Evolutionary conservation across 2,113 vertebrate genomes (phyloP).

Genomic region (Aramus guarauna): DNA sequence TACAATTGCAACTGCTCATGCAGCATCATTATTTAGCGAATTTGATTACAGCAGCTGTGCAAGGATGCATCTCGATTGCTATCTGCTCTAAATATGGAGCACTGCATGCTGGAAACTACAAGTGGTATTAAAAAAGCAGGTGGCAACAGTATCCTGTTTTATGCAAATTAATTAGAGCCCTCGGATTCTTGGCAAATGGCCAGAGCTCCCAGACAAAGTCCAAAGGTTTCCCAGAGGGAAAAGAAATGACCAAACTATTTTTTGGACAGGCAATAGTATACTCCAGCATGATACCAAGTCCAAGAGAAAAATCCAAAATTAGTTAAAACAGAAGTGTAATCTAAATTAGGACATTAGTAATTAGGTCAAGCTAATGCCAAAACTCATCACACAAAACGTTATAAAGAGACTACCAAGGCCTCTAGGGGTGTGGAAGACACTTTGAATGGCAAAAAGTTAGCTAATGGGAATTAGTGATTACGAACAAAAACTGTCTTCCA

Average conservation of each 20-base stretch:
- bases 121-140: background rate
- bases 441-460: conserved; percentile 24
- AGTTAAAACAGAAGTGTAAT: background rate
- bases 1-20: background rate
- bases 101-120: background rate
- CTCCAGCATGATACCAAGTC: background rate
- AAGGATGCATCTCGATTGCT: background rate
- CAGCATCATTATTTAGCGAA: background rate
- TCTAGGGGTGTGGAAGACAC: background rate
- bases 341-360: conserved; percentile 46
- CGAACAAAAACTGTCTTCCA: conserved; percentile 4
- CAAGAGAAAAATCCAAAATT: conserved; percentile 6
- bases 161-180: background rate
- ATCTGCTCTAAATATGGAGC: background rate
- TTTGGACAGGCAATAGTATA: background rate
- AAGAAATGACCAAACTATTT: background rate
- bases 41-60: background rate
- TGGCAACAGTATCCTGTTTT: background rate
- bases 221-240: background rate
- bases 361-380: conserved; percentile 57
- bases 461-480: conserved; percentile 41
- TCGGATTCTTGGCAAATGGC: background rate
- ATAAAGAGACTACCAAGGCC: background rate
- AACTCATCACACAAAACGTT: conserved; percentile 13
- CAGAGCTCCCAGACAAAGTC: background rate